phyloP scores from a whole-genome alignment of 2,888 invertebrate genomes.

The Camponotus fellah region DNA sequence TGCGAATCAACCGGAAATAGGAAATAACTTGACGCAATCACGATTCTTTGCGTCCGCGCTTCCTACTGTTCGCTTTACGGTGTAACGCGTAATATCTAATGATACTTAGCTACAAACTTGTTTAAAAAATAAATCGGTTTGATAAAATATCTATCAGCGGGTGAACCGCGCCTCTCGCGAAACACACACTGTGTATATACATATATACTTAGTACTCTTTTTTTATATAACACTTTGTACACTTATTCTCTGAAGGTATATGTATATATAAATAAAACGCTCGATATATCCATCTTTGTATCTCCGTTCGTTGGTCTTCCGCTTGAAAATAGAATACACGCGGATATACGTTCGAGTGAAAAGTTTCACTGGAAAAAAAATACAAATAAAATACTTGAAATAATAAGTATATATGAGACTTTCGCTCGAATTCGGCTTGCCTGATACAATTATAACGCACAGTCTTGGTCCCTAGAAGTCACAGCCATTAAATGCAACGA shows the following conservation, averaged over 20 bases:
- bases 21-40: background rate
- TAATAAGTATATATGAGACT: constrained; percentile 34
- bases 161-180: constrained; percentile 16
- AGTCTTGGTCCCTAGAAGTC: constrained; percentile 85
- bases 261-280: background rate
- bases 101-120: background rate
- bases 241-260: constrained; percentile 3
- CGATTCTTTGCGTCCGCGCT: background rate
- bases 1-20: constrained; percentile 4
- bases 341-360: constrained; percentile 32
- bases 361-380: constrained; percentile 17
- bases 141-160: constrained; percentile 14
- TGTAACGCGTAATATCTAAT: constrained; percentile 4
- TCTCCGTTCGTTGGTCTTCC: constrained; percentile 13
- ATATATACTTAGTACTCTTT: constrained; percentile 39
- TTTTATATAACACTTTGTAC: constrained; percentile 35
- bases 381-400: background rate
- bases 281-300: background rate
- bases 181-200: constrained; percentile 4
- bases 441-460: constrained; percentile 55
- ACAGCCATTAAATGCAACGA: constrained; percentile 86
- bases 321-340: constrained; percentile 11
- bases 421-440: constrained; percentile 52
- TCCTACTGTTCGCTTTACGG: constrained; percentile 1
- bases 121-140: constrained; percentile 29